Evolutionary conservation across 2,888 invertebrate genomes (phyloP), one percentile per base, ranked within the genome.

Genomic region (Caenorhabditis sp.): DNA sequence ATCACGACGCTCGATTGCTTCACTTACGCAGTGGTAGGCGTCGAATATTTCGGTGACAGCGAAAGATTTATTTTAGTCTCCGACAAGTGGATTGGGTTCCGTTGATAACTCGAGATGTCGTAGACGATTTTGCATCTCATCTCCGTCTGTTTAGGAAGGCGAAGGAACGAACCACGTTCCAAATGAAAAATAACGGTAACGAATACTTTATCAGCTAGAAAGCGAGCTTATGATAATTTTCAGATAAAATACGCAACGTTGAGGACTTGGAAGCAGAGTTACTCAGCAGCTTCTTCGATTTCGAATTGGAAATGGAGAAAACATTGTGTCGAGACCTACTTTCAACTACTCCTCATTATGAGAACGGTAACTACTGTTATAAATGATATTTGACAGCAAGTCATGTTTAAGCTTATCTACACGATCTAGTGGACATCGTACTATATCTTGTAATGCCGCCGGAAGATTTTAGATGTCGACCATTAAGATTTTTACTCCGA

Each of bases 121-220:
- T 97, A 1, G 97, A 97, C 93, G 96, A 97, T 93, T 95, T 96
- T 85, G 96, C 96, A 0, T 95, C 95, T 31, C 97, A 97, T 93
- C 94, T 97, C 86, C 94, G 96, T 86, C 93, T 97, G 26, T 97
- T 95, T 92, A 95, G 96, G 88, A 95, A 96, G 92, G 95, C 97
- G 0, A 90, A 92, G 82, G 93, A 93, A 44, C 92, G 92, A 86
- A 89, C 92, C 35, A 87, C 89, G 44, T 89, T 90, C 79, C 75
- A 81, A 54, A 63, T 74, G 7, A 61, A 68, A n/a, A 51, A 61
- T n/a, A 26, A 56, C 6, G 59, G 47, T 61, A 49, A 19, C 24
- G n/a, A 19, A 26, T 44, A 31, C 14, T 16, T 31, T 8, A 56
- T 58, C 0, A n/a, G n/a, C 24, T 4, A 26, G 14, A 14, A 31